Conservation (phyloP, 2,113 vertebrate species). For the Harpagus bidentatus region DNA sequence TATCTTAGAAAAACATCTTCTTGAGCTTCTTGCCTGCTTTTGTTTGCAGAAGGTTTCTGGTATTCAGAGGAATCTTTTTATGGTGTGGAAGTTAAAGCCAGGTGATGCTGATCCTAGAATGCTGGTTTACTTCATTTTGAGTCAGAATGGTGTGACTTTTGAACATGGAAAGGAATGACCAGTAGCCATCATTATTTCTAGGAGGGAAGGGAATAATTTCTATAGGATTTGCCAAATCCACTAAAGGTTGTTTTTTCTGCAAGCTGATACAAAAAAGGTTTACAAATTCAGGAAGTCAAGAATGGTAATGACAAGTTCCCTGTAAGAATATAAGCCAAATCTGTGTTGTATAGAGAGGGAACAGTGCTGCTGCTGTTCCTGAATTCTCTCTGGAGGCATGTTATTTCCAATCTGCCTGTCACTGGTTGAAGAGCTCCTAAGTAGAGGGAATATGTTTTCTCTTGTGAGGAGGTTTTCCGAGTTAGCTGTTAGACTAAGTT, state of each 20-base stretch:
- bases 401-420: not conserved
- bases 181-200: not conserved
- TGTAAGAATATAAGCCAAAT: not conserved
- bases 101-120: not conserved
- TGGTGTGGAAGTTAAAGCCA: not conserved
- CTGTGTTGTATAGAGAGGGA: not conserved
- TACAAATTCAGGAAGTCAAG: not conserved
- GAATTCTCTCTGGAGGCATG: not conserved
- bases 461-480: not conserved
- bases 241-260: not conserved
- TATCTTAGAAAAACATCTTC: not conserved
- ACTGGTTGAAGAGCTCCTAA: not conserved
- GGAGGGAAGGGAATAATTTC: not conserved
- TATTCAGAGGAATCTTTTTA: not conserved
- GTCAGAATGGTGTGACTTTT: not conserved
- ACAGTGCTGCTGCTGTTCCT: not conserved
- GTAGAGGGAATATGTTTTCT: not conserved
- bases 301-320: not conserved
- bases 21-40: not conserved
- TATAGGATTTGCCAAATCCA: not conserved
- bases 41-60: not conserved
- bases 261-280: not conserved
- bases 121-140: not conserved
- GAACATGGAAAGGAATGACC: not conserved
- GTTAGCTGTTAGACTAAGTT: not conserved